A percentile compares a stretch with the other conserved stretches of the same genome.
Evolutionary conservation across 2,888 invertebrate genomes (phyloP).

Genomic region (Melolontha melolontha): DNA sequence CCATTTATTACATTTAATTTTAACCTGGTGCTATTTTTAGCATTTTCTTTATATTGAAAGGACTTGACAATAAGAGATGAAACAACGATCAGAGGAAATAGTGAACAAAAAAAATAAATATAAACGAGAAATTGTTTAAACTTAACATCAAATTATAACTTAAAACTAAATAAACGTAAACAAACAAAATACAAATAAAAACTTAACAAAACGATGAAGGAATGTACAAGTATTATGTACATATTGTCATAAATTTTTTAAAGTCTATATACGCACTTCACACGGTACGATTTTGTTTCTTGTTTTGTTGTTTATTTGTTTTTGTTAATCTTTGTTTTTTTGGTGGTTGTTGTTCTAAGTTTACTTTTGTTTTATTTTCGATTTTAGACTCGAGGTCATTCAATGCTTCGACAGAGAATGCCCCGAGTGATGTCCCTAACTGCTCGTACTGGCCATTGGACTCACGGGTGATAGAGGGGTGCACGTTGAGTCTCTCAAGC

Average conservation of each 20-base stretch:
- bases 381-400: constrained; percentile 61
- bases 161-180: constrained; percentile 33
- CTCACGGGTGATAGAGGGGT: constrained; percentile 89
- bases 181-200: constrained; percentile 47
- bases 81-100: too few species aligned
- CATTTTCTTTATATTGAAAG: too few species aligned
- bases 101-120: too few species aligned
- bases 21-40: too few species aligned
- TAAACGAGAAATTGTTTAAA: too few species aligned
- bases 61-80: too few species aligned
- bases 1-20: too few species aligned
- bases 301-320: not conserved
- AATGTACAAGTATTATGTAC: constrained; percentile 65
- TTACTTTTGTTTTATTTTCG: constrained; percentile 47
- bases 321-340: not conserved
- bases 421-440: constrained; percentile 81
- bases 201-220: constrained; percentile 56
- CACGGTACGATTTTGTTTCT: constrained; percentile 29
- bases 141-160: not conserved
- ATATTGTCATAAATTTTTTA: constrained; percentile 65
- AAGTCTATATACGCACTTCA: constrained; percentile 57
- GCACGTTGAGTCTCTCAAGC: constrained; percentile 87
- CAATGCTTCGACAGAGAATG: constrained; percentile 66
- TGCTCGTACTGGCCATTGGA: constrained; percentile 90
- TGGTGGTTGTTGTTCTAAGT: constrained; percentile 9